Evolutionary conservation across 1,140 invertebrate genomes (phyloP).

Genomic region (Venustaconcha ellipsiformis): DNA sequence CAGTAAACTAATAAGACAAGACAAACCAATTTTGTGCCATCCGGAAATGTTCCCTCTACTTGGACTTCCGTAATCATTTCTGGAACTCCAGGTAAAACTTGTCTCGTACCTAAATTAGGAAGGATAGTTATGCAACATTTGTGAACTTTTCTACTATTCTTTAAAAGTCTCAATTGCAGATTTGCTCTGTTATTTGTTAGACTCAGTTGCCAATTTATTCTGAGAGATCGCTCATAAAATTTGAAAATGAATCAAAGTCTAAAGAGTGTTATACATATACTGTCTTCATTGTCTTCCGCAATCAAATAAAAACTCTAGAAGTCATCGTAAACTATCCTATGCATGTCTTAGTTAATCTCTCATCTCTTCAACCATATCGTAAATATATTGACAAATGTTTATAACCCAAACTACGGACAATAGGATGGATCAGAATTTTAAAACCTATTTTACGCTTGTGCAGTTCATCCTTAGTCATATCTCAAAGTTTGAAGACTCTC

Average conservation of each 20-base stretch:
- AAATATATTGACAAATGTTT: no score
- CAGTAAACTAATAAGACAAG: background rate
- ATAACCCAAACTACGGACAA: no score
- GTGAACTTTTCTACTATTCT: background rate
- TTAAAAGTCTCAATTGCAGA: background rate
- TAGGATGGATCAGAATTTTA: no score
- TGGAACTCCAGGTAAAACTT: conserved; percentile 63
- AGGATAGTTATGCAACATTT: background rate
- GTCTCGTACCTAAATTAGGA: conserved; percentile 51
- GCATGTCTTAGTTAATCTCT: no score
- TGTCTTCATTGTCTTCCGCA: background rate
- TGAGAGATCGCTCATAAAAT: background rate
- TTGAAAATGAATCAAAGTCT: background rate
- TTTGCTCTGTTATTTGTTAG: background rate
- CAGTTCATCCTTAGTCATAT: no score
- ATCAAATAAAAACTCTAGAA: no score
- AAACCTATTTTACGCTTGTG: no score
- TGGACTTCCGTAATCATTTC: conserved; percentile 65
- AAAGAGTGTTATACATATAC: background rate
- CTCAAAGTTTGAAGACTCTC: no score
- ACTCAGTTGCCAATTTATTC: background rate
- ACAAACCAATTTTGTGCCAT: conserved; percentile 67
- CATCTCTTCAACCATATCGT: no score
- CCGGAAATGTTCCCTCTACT: conserved; percentile 67
- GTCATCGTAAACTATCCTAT: no score